Conservation (phyloP, 92 coral and sea anemone species). For the Paragorgia papillata region DNA sequence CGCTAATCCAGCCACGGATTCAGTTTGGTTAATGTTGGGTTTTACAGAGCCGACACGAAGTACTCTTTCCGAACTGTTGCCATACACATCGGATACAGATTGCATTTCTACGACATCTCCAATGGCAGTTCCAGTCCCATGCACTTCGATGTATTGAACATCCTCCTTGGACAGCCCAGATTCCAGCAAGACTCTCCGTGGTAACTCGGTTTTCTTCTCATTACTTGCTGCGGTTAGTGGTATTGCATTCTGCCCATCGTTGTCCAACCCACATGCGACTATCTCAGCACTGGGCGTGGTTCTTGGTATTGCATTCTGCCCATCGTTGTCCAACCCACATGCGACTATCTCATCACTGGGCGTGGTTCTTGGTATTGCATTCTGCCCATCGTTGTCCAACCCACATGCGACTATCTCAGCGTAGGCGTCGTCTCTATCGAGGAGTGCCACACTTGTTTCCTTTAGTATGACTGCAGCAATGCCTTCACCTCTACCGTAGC, state of each 20-base stretch:
- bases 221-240: slow-evolving; percentile 88
- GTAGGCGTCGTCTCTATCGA: slow-evolving; percentile 68
- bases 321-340: slow-evolving; percentile 87
- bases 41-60: slow-evolving; percentile 77
- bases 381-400: slow-evolving; percentile 83
- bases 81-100: slow-evolving; percentile 67
- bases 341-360: slow-evolving; percentile 75
- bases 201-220: slow-evolving; percentile 66
- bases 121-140: slow-evolving; percentile 87
- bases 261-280: too few species aligned
- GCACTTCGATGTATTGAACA: slow-evolving; percentile 78
- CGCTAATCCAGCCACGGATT: slow-evolving; percentile 78
- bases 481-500: slow-evolving; percentile 93
- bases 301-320: slow-evolving; percentile 72
- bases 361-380: slow-evolving; percentile 71
- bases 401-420: slow-evolving; percentile 80
- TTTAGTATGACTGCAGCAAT: slow-evolving; percentile 79
- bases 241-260: too few species aligned
- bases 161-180: slow-evolving; percentile 60
- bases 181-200: slow-evolving; percentile 59
- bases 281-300: too few species aligned
- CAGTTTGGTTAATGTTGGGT: slow-evolving; percentile 85
- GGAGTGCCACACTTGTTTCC: slow-evolving; percentile 51
- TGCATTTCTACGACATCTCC: slow-evolving; percentile 77
- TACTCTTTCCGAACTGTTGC: slow-evolving; percentile 46